Base-by-base conservation (phyloP, 2,113 vertebrate species). In the Plestiodon gilberti region DNA sequence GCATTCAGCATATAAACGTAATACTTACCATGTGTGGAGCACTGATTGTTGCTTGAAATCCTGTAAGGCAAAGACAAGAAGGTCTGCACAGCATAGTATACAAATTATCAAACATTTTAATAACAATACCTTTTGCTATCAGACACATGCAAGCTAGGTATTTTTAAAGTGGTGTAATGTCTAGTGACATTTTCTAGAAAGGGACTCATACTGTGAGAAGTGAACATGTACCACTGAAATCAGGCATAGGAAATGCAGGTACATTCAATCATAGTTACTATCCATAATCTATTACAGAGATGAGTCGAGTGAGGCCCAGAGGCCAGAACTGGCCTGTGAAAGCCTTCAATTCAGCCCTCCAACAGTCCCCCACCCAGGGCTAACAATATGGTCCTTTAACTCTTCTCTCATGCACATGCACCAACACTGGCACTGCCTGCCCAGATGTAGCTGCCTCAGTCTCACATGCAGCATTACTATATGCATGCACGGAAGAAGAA, bases 1-100 rank as follows among this genome's bases (percentile, higher is more conserved):
- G 23, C n/a, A 64, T 55, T 38, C 30, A 65, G 22, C 79, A 30
- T 77, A 59, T 57, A 81, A 69, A 78, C 14, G 14, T 52, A 43
- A 89, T 64, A 94, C 98, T 93, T 98, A 99, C 99, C 99, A 99
- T 99, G 93, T 99, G 99, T 89, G 99, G 99, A 88, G 99, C 99
- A 92, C 99, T 99, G 97, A 99, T 99, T 94, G 99, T 99, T 94
- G 99, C 99, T 96, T 99, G 99, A 95, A 97, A 99, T 89, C 99
- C 99, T 99, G 95, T 40, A 87, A 95, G 90, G 93, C n/a, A 96
- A 95, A 88, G 92, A 69, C 86, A 33, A 82, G 81, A 88, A 78
- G 38, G 80, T 78, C 0, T 64, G 55, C 74, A 52, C 90, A 57
- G 61, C 35, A 87, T 10, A 38, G 0, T 0, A 83, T 64, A 4